Percentiles rank a stretch among this genome's conserved stretches.
phyloP scores from a whole-genome alignment of 2,888 invertebrate species.

The Schizotus pectinicornis region DNA sequence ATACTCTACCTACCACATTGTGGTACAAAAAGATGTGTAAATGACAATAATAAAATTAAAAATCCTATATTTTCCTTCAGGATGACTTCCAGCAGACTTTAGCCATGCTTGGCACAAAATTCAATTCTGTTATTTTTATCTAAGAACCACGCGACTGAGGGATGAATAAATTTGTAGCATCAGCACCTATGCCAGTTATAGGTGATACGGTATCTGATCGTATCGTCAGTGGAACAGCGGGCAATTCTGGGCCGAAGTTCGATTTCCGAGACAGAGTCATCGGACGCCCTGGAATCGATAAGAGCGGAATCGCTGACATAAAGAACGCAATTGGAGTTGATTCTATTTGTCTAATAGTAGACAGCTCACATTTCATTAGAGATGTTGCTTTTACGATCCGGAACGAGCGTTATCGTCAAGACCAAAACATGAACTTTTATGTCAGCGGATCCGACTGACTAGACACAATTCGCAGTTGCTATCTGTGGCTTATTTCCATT shows the following conservation, averaged over 20 bases:
- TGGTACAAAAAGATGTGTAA: too few species aligned
- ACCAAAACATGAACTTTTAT: constrained; percentile 27
- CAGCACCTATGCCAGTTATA: too few species aligned
- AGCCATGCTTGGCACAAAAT: too few species aligned
- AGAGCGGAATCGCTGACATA: not conserved
- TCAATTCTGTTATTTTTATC: not conserved
- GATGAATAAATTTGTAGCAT: not conserved
- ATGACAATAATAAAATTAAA: too few species aligned
- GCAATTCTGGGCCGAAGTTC: too few species aligned
- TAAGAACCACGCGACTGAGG: not conserved
- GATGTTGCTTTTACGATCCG: constrained; percentile 25
- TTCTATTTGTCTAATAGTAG: constrained; percentile 19
- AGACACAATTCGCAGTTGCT: constrained; percentile 17
- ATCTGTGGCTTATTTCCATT: constrained; percentile 8
- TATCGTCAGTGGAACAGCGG: not conserved
- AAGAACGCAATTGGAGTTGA: not conserved
- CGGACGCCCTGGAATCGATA: not conserved
- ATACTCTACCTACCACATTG: too few species aligned
- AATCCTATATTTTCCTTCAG: too few species aligned
- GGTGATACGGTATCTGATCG: too few species aligned
- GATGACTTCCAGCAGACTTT: too few species aligned
- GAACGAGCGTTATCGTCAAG: constrained; percentile 24
- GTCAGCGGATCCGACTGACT: constrained; percentile 22
- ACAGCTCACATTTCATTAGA: constrained; percentile 27
- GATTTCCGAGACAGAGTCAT: not conserved